phyloP scores from a whole-genome alignment of 30 jellyfish, hydroid and myxozoan genomes.

The Turritopsis rubra region DNA sequence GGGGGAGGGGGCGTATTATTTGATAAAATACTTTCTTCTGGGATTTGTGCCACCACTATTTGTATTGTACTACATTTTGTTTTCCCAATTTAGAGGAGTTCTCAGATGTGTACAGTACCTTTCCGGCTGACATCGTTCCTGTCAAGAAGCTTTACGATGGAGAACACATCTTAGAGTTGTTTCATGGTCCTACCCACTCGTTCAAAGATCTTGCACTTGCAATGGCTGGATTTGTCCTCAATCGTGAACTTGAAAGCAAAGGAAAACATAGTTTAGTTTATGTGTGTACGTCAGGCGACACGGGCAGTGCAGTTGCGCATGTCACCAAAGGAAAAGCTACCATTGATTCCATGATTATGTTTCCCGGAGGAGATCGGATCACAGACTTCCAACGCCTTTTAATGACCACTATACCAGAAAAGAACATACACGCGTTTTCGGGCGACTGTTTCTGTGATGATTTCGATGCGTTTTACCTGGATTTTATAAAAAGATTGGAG shows the following conservation, averaged over 20 bases:
- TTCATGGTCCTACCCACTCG: constrained; percentile 86
- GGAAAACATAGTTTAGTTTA: constrained; percentile 23
- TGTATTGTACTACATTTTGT: no score
- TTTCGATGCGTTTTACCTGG: constrained; percentile 34
- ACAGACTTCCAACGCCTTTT: constrained; percentile 63
- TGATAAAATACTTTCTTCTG: no score
- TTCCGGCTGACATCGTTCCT: constrained; percentile 52
- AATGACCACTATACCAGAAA: constrained; percentile 53
- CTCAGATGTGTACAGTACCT: constrained; percentile 10
- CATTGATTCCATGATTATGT: constrained; percentile 43
- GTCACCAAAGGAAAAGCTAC: constrained; percentile 28
- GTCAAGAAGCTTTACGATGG: constrained; percentile 23
- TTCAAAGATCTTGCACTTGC: constrained; percentile 65
- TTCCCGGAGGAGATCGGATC: constrained; percentile 67
- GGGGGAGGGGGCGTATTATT: no score
- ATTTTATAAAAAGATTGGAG: constrained; percentile 12
- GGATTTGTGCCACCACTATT: not conserved
- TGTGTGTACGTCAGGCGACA: constrained; percentile 90
- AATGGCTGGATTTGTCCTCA: constrained; percentile 37
- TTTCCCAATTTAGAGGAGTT: not conserved
- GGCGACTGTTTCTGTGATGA: constrained; percentile 68
- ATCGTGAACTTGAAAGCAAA: constrained; percentile 17
- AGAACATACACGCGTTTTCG: constrained; percentile 51
- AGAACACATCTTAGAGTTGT: constrained; percentile 57
- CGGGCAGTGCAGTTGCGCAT: constrained; percentile 86